These are phyloP conservation scores for Apodemus sylvaticus DNA, from an alignment of 2,113 vertebrate species.

Conservation along the genomic window DNA sequence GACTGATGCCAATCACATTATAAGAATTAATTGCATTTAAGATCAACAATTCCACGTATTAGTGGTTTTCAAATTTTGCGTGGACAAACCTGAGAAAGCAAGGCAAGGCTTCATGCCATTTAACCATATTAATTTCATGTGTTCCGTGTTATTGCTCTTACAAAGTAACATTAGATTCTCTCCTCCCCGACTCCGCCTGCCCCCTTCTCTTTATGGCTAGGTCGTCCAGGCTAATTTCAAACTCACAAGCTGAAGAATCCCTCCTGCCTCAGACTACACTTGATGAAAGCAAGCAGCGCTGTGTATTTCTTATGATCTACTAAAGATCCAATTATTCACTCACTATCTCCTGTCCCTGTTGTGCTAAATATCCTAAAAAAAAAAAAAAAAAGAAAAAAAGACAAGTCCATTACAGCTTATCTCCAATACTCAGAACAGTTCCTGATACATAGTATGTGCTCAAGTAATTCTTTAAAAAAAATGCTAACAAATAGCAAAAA, in stretches of 20 bases:
- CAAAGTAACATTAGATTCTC: background rate
- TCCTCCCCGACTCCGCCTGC: background rate
- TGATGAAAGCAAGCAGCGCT: background rate
- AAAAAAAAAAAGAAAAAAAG: too few relatives aligned
- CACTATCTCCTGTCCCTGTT: background rate
- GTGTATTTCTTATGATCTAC: background rate
- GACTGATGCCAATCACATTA: background rate
- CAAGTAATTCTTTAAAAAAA: constrained; percentile 14
- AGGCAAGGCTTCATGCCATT: background rate
- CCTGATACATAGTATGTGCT: background rate
- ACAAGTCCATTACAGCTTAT: background rate
- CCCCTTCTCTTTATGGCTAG: background rate
- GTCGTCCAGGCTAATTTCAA: background rate
- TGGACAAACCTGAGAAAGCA: background rate
- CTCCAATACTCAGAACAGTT: background rate
- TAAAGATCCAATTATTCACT: background rate
- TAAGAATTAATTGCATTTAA: background rate
- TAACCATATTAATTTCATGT: background rate
- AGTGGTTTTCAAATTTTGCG: constrained; percentile 23
- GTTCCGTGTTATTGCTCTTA: background rate
- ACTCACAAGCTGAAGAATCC: background rate
- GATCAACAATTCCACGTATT: background rate
- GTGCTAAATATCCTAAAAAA: background rate
- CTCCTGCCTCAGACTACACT: background rate
- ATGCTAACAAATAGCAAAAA: background rate